phyloP scores from a whole-genome alignment of 2,888 invertebrate species.

The Caenorhabditis virilis region DNA sequence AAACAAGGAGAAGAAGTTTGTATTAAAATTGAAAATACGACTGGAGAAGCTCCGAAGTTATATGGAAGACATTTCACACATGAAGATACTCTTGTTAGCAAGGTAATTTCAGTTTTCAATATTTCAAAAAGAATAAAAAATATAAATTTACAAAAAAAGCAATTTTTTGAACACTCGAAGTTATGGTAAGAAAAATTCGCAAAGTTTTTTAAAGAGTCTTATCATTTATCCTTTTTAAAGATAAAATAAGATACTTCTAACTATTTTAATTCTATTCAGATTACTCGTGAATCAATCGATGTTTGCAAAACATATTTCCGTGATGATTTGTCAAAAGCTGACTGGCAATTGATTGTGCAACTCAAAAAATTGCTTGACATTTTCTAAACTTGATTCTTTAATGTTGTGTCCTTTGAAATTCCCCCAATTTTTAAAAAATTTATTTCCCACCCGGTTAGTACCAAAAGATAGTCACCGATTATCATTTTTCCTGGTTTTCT shows the following conservation, averaged over 20 bases:
- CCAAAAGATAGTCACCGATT: too few relatives aligned
- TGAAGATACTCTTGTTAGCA: slow-evolving; percentile 90
- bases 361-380: slow-evolving; percentile 96
- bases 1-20: slow-evolving; percentile 84
- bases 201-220: neutral
- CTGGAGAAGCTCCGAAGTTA: slow-evolving; percentile 98
- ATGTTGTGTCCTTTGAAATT: neutral
- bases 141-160: neutral
- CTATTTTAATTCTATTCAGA: slow-evolving; percentile 74
- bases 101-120: slow-evolving; percentile 59
- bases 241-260: neutral
- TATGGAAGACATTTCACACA: slow-evolving; percentile 97
- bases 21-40: slow-evolving; percentile 87
- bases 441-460: too few relatives aligned
- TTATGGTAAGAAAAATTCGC: neutral
- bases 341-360: slow-evolving; percentile 98
- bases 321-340: slow-evolving; percentile 91
- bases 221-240: neutral
- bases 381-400: slow-evolving; percentile 8
- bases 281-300: slow-evolving; percentile 95
- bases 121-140: too few relatives aligned
- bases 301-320: slow-evolving; percentile 99
- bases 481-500: too few relatives aligned
- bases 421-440: neutral
- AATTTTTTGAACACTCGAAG: neutral